phyloP scores from a whole-genome alignment of 2,888 invertebrate genomes.

The Catocala sponsa region DNA sequence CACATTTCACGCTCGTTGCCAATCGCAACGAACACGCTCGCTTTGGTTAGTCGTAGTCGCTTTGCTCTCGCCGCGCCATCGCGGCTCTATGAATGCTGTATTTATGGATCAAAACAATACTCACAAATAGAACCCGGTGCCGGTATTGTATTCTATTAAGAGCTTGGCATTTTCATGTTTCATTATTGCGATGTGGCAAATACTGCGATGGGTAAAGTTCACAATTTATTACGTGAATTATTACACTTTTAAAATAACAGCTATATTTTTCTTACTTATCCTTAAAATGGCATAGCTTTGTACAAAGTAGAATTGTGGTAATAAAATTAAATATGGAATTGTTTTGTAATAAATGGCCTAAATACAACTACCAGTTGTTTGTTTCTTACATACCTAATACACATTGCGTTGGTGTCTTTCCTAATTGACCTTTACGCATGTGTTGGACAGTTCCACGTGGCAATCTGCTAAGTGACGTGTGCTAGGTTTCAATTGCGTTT shows the following conservation, averaged over 20 bases:
- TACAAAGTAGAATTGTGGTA: constrained; percentile 5
- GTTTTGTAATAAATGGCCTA: background rate
- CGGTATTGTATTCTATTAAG: constrained; percentile 53
- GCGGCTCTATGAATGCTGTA: constrained; percentile 48
- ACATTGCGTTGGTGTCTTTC: constrained; percentile 11
- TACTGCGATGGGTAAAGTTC: constrained; percentile 29
- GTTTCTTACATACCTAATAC: background rate
- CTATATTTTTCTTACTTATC: constrained; percentile 9
- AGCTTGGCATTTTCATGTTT: constrained; percentile 54
- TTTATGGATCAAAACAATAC: constrained; percentile 63
- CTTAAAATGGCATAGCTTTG: constrained; percentile 2
- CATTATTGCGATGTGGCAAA: constrained; percentile 41
- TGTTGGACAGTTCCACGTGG: constrained; percentile 10
- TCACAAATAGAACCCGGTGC: constrained; percentile 53
- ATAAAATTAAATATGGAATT: constrained; percentile 7
- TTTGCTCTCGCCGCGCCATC: constrained; percentile 52
- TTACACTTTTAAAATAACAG: constrained; percentile 17
- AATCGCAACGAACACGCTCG: constrained; percentile 68
- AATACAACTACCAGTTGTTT: background rate
- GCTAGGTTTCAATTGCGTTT: constrained; percentile 26
- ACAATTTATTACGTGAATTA: constrained; percentile 28
- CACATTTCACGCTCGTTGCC: constrained; percentile 80
- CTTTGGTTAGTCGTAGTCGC: constrained; percentile 53
- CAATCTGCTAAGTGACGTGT: constrained; percentile 21
- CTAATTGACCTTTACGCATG: constrained; percentile 28